Evolutionary conservation across 2,888 invertebrate genomes (phyloP).

Genomic region (Arenicola marina): DNA sequence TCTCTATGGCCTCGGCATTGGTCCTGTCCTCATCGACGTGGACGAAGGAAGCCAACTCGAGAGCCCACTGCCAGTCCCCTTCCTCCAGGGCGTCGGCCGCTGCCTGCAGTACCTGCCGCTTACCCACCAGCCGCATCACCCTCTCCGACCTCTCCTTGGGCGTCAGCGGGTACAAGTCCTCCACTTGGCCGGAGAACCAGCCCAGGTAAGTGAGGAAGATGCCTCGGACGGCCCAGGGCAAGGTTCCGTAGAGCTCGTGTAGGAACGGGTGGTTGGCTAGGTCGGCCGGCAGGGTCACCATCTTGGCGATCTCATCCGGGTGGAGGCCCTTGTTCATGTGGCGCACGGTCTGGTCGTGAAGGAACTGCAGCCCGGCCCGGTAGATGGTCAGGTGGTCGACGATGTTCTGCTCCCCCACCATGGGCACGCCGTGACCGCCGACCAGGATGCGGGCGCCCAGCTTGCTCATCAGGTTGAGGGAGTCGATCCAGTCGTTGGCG

Average conservation of each 20-base stretch:
- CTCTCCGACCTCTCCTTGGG: conserved; percentile 34
- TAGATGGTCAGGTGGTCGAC: conserved; percentile 13
- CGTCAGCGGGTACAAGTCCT: conserved; percentile 19
- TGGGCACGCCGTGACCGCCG: conserved; percentile 47
- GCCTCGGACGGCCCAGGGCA: conserved; percentile 42
- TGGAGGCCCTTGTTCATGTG: conserved; percentile 45
- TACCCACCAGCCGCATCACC: conserved; percentile 37
- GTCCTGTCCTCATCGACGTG: conserved; percentile 13
- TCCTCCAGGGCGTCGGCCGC: conserved; percentile 37
- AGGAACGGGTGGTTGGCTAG: conserved; percentile 41
- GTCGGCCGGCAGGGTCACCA: conserved; percentile 39
- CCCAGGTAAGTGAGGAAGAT: conserved; percentile 23
- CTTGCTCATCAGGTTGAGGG: conserved; percentile 45
- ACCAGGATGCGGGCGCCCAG: conserved; percentile 43
- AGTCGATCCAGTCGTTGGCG: conserved; percentile 42
- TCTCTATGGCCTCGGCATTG: conserved; percentile 5
- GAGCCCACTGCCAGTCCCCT: conserved; percentile 45
- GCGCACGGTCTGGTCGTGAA: conserved; percentile 51
- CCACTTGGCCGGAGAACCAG: conserved; percentile 32
- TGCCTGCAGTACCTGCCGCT: conserved; percentile 10
- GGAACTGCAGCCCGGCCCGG: conserved; percentile 50
- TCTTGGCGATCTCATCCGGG: conserved; percentile 48
- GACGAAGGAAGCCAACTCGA: conserved; percentile 40
- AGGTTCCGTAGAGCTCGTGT: conserved; percentile 49
- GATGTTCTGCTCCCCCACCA: conserved; percentile 35